phyloP scores from a whole-genome alignment of 2,113 vertebrate species.

The Bothrops jararaca region DNA sequence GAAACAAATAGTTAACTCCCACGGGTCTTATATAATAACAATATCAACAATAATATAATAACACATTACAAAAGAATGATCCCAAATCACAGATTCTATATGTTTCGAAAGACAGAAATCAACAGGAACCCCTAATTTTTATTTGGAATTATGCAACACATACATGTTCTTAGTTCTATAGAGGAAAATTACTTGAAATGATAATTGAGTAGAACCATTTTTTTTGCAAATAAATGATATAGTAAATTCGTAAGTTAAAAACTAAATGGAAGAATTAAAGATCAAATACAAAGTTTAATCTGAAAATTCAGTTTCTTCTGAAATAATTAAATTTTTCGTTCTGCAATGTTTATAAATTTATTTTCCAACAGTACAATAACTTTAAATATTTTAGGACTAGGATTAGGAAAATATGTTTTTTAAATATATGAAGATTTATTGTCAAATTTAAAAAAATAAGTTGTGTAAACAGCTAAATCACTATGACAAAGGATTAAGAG shows the following conservation, averaged over 20 bases:
- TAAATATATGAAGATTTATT: neutral
- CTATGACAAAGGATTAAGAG: neutral
- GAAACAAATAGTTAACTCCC: neutral
- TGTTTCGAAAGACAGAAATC: neutral
- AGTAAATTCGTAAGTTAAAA: conserved; percentile 32
- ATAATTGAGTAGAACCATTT: conserved; percentile 8
- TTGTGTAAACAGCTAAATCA: neutral
- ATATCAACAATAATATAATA: neutral
- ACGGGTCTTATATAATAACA: neutral
- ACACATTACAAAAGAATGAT: neutral
- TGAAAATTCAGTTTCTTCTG: conserved; percentile 31
- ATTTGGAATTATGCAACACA: neutral
- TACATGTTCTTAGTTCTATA: neutral
- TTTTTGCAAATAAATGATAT: neutral
- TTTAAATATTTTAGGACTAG: conserved; percentile 8
- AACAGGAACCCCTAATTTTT: neutral
- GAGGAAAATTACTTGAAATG: conserved; percentile 34
- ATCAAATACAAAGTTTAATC: conserved; percentile 30
- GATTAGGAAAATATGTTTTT: neutral
- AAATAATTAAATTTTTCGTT: conserved; percentile 2
- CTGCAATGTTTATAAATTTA: neutral
- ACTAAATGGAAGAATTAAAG: neutral
- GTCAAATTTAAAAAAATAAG: neutral
- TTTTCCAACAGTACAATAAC: conserved; percentile 14
- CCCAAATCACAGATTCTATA: neutral